These are phyloP conservation scores for Ichneumoninae sp. DNA, from an alignment of 2,888 invertebrate species.

Conservation along the genomic window DNA sequence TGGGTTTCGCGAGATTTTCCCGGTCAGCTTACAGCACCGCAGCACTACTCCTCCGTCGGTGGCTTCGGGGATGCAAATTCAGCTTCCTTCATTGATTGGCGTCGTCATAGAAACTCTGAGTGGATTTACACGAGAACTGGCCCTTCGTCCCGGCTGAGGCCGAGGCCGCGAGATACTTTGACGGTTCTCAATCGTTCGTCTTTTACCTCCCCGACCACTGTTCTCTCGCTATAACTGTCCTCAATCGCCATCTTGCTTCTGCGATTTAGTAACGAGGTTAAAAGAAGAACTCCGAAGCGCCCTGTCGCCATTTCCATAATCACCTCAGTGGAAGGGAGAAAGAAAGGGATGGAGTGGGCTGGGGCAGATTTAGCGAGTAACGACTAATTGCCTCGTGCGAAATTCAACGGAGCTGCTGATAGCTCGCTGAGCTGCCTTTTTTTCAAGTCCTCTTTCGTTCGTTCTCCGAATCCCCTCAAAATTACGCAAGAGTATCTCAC, in stretches of 20 bases:
- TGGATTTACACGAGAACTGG: constrained; percentile 67
- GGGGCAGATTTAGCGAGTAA: constrained; percentile 33
- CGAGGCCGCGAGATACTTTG: constrained; percentile 50
- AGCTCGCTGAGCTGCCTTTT: constrained; percentile 16
- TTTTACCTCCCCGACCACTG: background rate
- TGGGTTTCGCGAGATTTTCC: constrained; percentile 41
- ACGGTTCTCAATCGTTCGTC: constrained; percentile 40
- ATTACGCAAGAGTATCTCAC: background rate
- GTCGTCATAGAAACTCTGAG: constrained; percentile 73
- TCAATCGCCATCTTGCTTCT: constrained; percentile 54
- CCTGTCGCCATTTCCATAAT: constrained; percentile 64
- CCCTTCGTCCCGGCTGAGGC: constrained; percentile 64
- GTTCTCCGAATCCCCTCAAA: background rate
- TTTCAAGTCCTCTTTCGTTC: background rate
- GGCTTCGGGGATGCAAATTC: constrained; percentile 73
- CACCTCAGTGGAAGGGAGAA: constrained; percentile 51
- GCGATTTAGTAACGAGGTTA: constrained; percentile 64
- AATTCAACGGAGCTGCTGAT: constrained; percentile 35
- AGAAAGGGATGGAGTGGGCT: constrained; percentile 22
- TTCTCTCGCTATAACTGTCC: constrained; percentile 42
- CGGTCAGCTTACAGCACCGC: background rate
- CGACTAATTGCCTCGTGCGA: constrained; percentile 55
- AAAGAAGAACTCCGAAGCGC: constrained; percentile 51
- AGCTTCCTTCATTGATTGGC: constrained; percentile 79
- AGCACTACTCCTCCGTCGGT: background rate